A percentile compares a stretch with the other conserved stretches of the same genome.
These are phyloP conservation scores for Euwallacea similis DNA, from an alignment of 1,140 invertebrate species.

Conservation along the genomic window DNA sequence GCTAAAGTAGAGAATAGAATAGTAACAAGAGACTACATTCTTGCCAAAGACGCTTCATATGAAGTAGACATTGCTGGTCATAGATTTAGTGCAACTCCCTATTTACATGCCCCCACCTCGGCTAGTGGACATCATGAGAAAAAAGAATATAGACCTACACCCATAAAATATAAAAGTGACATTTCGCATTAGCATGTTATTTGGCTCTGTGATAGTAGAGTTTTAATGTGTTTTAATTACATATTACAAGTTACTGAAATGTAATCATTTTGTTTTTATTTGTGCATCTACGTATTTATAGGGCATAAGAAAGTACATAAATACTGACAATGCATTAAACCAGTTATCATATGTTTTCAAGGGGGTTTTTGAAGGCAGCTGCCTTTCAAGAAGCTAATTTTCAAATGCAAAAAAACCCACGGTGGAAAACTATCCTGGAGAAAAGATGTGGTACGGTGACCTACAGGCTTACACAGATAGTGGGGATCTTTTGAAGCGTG, in stretches of 20 bases:
- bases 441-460: no score
- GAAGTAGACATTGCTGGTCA: constrained; percentile 70
- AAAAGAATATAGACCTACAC: constrained; percentile 48
- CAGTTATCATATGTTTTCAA: no score
- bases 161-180: constrained; percentile 42
- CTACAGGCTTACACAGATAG: no score
- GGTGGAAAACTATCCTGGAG: no score
- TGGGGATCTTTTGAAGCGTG: no score
- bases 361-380: no score
- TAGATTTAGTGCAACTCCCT: constrained; percentile 63
- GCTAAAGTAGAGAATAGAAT: constrained; percentile 51
- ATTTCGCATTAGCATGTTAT: constrained; percentile 43
- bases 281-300: not conserved
- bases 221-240: constrained; percentile 5
- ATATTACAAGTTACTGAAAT: not conserved
- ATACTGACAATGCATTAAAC: no score
- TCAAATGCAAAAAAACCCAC: no score
- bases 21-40: constrained; percentile 68
- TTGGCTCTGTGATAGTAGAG: not conserved
- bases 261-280: not conserved
- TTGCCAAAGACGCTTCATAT: constrained; percentile 61
- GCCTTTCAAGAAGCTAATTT: no score
- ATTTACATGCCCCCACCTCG: constrained; percentile 59
- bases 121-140: constrained; percentile 34
- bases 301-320: no score